Base-by-base conservation (phyloP, 2,888 invertebrate genomes). In the Megalurothrips usitatus region DNA sequence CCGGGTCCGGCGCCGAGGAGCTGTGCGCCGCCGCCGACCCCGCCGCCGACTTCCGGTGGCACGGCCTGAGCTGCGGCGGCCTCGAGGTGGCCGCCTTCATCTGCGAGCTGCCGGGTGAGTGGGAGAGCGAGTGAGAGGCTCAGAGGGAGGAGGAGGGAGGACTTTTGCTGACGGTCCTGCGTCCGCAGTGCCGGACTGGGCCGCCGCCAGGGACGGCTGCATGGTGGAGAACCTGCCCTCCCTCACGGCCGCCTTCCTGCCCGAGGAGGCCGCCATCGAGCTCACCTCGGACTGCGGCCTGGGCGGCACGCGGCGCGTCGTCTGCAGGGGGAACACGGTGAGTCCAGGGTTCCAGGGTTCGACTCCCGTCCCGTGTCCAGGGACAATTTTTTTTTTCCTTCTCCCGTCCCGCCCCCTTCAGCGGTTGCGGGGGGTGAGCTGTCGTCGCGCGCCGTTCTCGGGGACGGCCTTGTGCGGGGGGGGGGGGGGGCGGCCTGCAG, bases 81-180 rank as follows among this genome's bases (percentile, higher is more conserved):
- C 93, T 94, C 0, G 92, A 93, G 83, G 92, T 93, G 0, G 94
- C 94, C 0, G 92, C 94, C 11, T 94, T 94, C 86, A 91, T 94
- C 83, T 94, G 94, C 86, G 94, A 94, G 89, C 89, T 94, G 85
- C 92, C 93, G 85, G 94, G 94, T 94, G 88, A 87, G 85, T 83
- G 34, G n/a, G n/a, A n/a, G n/a, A 49, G 10, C 49, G 12, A 9
- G 9, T 9, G 12, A 49, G 49, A 49, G 34, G 34, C 6, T 43
- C 34, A 43, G 34, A n/a, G n/a, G n/a, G n/a, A n/a, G n/a, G n/a
- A n/a, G n/a, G n/a, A n/a, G n/a, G n/a, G n/a, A n/a, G 49, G 49
- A 11, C 10, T 49, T 52, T 52, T 52, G 79, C 28, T 34, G 47
- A 79, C 58, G 78, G 58, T 43, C 68, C 82, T 58, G 85, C 84